Evolutionary conservation across 1,140 invertebrate species (phyloP).

Genomic region (Metopolophium dirhodum): DNA sequence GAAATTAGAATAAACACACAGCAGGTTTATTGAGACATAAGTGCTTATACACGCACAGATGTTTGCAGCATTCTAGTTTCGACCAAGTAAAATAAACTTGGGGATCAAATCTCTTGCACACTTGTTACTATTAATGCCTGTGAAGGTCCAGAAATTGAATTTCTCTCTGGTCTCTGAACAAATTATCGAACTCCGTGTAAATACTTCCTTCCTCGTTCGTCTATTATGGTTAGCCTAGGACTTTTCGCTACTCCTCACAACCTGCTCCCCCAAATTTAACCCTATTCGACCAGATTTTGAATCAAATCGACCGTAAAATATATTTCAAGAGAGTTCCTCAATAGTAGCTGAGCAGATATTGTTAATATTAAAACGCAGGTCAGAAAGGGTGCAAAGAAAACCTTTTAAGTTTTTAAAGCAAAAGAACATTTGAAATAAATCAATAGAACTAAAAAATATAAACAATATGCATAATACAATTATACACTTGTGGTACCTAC

Average conservation of each 20-base stretch:
- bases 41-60: not conserved
- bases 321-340: not conserved
- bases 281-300: not conserved
- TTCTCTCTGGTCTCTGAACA: slow-evolving; percentile 24
- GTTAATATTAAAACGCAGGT: not conserved
- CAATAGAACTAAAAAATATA: not conserved
- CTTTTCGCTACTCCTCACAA: not conserved
- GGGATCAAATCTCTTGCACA: not conserved
- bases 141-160: slow-evolving; percentile 31
- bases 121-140: not conserved
- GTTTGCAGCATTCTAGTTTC: not conserved
- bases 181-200: slow-evolving; percentile 49
- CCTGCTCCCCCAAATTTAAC: not conserved
- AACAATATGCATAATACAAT: not conserved
- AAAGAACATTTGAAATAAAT: not conserved
- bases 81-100: not conserved
- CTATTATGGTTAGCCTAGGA: not conserved
- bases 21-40: not conserved
- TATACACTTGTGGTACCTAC: not conserved
- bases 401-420: not conserved
- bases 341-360: not conserved
- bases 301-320: not conserved
- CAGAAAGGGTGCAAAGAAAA: not conserved
- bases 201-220: not conserved
- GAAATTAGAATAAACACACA: not conserved